phyloP scores from a whole-genome alignment of 2,888 invertebrate genomes.

The Brenthis ino region DNA sequence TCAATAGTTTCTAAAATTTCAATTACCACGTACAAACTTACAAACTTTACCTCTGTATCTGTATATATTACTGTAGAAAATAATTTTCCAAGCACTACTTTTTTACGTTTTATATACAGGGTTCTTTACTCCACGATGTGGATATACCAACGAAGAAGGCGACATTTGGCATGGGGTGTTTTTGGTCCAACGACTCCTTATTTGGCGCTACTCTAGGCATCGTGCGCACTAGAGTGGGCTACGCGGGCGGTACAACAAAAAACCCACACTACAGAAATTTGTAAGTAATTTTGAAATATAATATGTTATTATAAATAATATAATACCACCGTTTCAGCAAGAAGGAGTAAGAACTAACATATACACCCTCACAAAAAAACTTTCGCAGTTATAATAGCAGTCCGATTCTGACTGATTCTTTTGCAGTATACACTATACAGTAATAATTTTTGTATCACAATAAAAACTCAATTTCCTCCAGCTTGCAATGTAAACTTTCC shows the following conservation, averaged over 20 bases:
- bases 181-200: constrained; percentile 94
- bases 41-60: too few relatives aligned
- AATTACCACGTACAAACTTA: too few relatives aligned
- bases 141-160: constrained; percentile 86
- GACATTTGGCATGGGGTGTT: constrained; percentile 96
- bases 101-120: constrained; percentile 47
- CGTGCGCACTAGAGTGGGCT: constrained; percentile 95
- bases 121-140: constrained; percentile 84
- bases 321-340: too few relatives aligned
- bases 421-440: too few relatives aligned
- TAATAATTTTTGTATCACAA: not conserved
- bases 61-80: too few relatives aligned
- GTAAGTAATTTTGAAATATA: constrained; percentile 80
- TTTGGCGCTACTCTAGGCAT: constrained; percentile 89
- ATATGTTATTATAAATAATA: too few relatives aligned
- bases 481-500: constrained; percentile 7
- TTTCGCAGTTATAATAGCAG: too few relatives aligned
- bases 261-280: constrained; percentile 92
- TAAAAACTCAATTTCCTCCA: constrained; percentile 15
- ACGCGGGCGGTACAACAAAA: constrained; percentile 91
- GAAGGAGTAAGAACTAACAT: too few relatives aligned
- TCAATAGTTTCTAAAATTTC: too few relatives aligned
- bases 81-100: not conserved
- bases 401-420: too few relatives aligned
- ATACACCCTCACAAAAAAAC: too few relatives aligned